These are phyloP conservation scores for Heptranchias perlo DNA, from an alignment of 2,113 vertebrate species.

Conservation along the genomic window DNA sequence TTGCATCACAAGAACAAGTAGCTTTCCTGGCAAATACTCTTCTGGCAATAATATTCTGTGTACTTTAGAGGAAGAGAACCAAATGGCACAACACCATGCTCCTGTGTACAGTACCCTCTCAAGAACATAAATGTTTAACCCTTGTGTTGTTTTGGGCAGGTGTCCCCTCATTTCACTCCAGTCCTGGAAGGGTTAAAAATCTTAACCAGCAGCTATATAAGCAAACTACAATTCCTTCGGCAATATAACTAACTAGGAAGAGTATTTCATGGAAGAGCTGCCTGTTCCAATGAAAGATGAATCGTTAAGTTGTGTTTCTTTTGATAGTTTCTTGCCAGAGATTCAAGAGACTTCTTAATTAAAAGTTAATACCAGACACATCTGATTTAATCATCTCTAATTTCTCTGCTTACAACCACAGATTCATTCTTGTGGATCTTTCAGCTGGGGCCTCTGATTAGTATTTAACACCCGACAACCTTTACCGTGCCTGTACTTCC, in stretches of 20 bases:
- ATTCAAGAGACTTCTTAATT: too few species aligned
- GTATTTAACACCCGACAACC: too few species aligned
- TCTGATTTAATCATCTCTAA: too few species aligned
- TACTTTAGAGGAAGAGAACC: not conserved
- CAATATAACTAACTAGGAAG: not conserved
- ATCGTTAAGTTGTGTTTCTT: not conserved
- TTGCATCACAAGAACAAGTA: not conserved
- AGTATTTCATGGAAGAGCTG: not conserved
- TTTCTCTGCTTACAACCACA: too few species aligned
- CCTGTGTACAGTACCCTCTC: not conserved
- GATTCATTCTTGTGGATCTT: too few species aligned
- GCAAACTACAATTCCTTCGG: not conserved
- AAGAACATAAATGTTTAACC: not conserved
- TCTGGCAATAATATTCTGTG: not conserved
- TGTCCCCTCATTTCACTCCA: not conserved
- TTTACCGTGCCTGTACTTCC: too few species aligned
- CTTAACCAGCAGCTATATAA: not conserved
- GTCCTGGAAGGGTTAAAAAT: not conserved
- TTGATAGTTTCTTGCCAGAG: too few species aligned
- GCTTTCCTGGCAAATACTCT: not conserved
- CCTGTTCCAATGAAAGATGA: not conserved
- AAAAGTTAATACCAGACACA: too few species aligned
- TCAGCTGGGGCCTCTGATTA: too few species aligned
- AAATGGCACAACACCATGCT: not conserved
- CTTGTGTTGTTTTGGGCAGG: not conserved